Conservation (phyloP, 2,888 invertebrate genomes). For the Eurois occulta region DNA sequence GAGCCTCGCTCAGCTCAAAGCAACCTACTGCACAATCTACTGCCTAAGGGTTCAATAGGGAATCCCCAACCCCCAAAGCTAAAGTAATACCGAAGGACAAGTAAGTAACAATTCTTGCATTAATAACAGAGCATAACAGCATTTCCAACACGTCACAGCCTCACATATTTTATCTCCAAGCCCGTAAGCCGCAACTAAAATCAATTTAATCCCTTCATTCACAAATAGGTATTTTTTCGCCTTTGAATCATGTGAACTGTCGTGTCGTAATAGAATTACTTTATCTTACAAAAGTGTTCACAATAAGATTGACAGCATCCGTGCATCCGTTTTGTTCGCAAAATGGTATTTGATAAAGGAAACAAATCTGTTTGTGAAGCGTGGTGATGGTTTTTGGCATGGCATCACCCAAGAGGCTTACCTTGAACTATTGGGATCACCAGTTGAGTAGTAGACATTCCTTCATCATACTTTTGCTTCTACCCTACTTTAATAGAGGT, state of each 20-base stretch:
- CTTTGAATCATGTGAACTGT: not conserved
- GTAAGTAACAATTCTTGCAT: not conserved
- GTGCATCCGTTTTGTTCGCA: not conserved
- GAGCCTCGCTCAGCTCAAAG: too few relatives aligned
- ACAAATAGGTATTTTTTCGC: slow-evolving; percentile 9
- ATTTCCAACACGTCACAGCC: not conserved
- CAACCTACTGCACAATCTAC: too few relatives aligned
- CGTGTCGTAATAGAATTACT: not conserved
- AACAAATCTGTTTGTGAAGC: not conserved
- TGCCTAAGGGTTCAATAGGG: too few relatives aligned
- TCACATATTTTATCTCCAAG: slow-evolving; percentile 15
- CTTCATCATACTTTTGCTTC: not conserved
- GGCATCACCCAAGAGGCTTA: not conserved
- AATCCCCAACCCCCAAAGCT: too few relatives aligned
- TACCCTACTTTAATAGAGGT: too few relatives aligned
- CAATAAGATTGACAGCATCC: slow-evolving; percentile 5
- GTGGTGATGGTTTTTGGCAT: not conserved
- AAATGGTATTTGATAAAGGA: not conserved
- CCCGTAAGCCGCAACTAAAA: slow-evolving; percentile 7
- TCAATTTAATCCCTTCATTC: slow-evolving; percentile 20
- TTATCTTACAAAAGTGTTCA: slow-evolving; percentile 15
- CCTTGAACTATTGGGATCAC: not conserved
- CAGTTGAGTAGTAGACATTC: not conserved
- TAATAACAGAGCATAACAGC: not conserved
- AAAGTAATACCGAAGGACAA: too few relatives aligned